Evolutionary conservation across 2,888 invertebrate genomes (phyloP), one percentile per base, ranked within the genome.

Genomic region (Pegoplata infirma): DNA sequence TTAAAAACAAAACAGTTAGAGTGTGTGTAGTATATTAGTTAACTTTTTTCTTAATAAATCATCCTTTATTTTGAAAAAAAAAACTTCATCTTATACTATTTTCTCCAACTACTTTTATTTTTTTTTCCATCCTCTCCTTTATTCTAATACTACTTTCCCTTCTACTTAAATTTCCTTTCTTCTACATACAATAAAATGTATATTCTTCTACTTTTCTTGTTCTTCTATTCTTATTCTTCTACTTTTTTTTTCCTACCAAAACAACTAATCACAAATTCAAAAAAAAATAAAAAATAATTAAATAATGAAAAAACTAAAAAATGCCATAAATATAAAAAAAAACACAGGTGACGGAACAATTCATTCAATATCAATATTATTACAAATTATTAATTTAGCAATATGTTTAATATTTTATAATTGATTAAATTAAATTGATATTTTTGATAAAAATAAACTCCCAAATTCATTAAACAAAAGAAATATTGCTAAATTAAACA

Each of bases 341-440:
- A 82, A 82, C 82, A 82, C 86, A 89, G 89, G 89, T 86, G 86
- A 86, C 84, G 89, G 88, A 82, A 88, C 84, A 86, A 86, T 86
- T 83, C 84, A 87, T 85, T 86, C 89, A 84, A 87, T 85, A 85
- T 84, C 89, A 84, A 87, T 85, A 85, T 83, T 84, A 82, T 85
- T 87, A 82, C 87, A 88, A 84, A 84, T 88, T 82, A 84, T 89
- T 86, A 87, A 87, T 85, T 85, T 89, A 85, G 86, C 88, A 86
- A 88, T 89, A 83, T 81, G 64, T 53, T 51, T 69, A 6, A 78
- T 71, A 32, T 51, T 49, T 76, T 28, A 55, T 53, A 7, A 14
- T 51, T 16, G 44, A 68, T 19, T 47, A 10, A 8, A 14, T 72
- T 19, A 7, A 8, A 17, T 40, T n/a, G n/a, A n/a, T 12, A 14